A percentile compares a stretch with the other conserved stretches of the same genome.
These are phyloP conservation scores for Halotydeus destructor DNA, from an alignment of 1,140 invertebrate genomes.

Conservation along the genomic window DNA sequence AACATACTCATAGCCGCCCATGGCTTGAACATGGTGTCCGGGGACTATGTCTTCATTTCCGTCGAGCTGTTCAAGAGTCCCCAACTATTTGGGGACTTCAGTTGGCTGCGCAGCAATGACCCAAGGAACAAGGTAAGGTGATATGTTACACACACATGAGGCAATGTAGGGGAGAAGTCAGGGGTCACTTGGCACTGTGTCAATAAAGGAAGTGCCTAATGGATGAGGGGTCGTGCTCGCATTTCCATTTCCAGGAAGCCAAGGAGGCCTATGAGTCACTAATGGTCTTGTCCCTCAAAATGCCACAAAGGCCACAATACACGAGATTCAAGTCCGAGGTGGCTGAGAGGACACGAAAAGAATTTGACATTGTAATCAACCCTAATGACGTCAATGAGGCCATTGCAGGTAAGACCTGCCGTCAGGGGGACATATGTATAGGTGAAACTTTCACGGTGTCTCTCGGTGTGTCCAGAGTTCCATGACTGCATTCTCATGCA, in stretches of 20 bases:
- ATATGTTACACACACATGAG: constrained; percentile 14
- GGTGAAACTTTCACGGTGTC: too few species aligned
- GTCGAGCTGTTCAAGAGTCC: constrained; percentile 10
- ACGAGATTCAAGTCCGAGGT: constrained; percentile 8
- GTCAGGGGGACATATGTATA: too few species aligned
- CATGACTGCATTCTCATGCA: constrained; percentile 79
- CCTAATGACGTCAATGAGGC: constrained; percentile 63
- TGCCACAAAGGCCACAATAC: constrained; percentile 10
- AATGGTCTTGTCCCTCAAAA: constrained; percentile 9
- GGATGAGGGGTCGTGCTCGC: too few species aligned
- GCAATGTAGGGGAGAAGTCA: too few species aligned
- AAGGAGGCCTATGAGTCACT: constrained; percentile 13
- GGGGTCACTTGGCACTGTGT: too few species aligned
- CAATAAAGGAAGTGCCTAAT: too few species aligned
- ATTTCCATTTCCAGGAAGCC: too few species aligned
- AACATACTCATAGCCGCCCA: constrained; percentile 14
- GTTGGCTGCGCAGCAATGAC: constrained; percentile 11
- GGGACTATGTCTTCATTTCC: constrained; percentile 14
- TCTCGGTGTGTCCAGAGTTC: too few species aligned
- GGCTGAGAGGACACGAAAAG: background rate
- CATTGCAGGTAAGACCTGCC: constrained; percentile 32
- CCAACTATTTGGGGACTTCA: constrained; percentile 3
- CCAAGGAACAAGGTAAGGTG: constrained; percentile 10
- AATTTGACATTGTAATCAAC: constrained; percentile 13
- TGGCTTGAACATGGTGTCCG: constrained; percentile 15